A percentile compares a stretch with the other conserved stretches of the same genome.
These are phyloP conservation scores for Urocynchramus pylzowi DNA, from an alignment of 2,113 vertebrate species.

Conservation along the genomic window DNA sequence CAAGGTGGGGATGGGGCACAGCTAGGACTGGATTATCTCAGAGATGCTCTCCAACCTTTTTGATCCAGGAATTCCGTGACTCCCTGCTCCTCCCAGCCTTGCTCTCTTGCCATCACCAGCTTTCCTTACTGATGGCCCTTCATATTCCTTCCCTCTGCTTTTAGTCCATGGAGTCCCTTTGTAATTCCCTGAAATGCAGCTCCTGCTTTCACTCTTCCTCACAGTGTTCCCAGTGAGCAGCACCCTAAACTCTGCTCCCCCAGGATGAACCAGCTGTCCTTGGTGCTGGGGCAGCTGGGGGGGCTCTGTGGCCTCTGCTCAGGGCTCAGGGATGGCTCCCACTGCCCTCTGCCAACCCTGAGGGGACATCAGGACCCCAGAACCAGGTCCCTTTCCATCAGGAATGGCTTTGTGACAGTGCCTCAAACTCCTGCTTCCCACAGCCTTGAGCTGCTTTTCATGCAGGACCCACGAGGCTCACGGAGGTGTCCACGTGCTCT, in stretches of 20 bases:
- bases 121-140: background rate
- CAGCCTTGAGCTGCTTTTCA: background rate
- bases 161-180: background rate
- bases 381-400: fast-evolving
- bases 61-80: background rate
- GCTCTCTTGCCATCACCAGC: background rate
- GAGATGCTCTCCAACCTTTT: background rate
- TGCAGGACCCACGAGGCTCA: background rate
- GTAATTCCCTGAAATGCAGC: background rate
- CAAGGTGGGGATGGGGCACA: background rate
- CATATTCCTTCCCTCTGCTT: background rate
- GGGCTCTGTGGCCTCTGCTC: background rate
- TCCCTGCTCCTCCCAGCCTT: background rate
- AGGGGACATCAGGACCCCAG: fast-evolving
- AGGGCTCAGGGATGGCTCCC: too few species aligned
- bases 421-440: fast-evolving
- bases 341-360: fast-evolving
- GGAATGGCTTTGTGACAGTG: background rate
- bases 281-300: background rate
- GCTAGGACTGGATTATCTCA: background rate
- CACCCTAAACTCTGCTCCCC: background rate
- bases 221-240: too few species aligned
- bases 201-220: background rate
- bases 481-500: fast-evolving
- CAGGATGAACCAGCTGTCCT: background rate